Percentiles rank a stretch among this genome's conserved stretches.
Conservation (phyloP, 2,113 vertebrate species). For the Turdus rufiventris region DNA sequence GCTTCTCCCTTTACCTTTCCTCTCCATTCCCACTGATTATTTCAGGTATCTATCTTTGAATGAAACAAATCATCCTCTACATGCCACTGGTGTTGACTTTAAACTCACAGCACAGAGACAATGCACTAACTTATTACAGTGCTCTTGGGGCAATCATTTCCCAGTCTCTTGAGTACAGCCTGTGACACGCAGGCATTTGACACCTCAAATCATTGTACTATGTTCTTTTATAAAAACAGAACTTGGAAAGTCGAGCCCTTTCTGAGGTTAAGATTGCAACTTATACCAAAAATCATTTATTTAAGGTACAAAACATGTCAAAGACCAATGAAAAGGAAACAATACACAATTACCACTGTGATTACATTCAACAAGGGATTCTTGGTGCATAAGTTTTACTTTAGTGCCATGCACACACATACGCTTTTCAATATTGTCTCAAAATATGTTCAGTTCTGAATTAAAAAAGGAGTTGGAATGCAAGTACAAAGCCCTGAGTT, state of each 20-base stretch:
- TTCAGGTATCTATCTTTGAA: not conserved
- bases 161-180: not conserved
- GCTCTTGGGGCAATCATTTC: not conserved
- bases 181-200: not conserved
- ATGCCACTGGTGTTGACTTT: not conserved
- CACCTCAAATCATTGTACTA: not conserved
- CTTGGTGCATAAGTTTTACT: not conserved
- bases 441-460: conserved; percentile 36
- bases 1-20: not conserved
- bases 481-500: conserved; percentile 44
- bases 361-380: not conserved
- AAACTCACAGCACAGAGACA: not conserved
- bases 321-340: not conserved
- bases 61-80: not conserved
- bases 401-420: not conserved
- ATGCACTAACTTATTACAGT: not conserved
- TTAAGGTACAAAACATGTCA: not conserved
- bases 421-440: conserved; percentile 19
- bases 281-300: not conserved
- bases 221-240: not conserved
- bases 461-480: conserved; percentile 30
- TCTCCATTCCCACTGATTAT: not conserved
- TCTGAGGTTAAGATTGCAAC: not conserved
- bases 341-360: not conserved
- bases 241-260: not conserved